phyloP scores from a whole-genome alignment of 1,140 invertebrate species.

The Ylistrum balloti region DNA sequence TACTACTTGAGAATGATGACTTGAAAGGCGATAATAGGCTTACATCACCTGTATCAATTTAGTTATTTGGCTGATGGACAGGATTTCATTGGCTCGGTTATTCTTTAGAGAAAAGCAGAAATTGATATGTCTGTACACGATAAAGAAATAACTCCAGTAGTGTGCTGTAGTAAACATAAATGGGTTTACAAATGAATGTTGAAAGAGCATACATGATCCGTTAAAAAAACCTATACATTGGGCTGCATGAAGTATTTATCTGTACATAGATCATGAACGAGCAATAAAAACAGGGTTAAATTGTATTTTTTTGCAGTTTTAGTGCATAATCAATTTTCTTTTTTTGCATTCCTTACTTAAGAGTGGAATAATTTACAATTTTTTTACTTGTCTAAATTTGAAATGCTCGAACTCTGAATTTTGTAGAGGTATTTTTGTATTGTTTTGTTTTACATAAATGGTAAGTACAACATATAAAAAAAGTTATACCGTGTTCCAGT shows the following conservation, averaged over 20 bases:
- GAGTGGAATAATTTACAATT: not conserved
- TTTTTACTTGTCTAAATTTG: not conserved
- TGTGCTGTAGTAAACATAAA: not conserved
- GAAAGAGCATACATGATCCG: not conserved
- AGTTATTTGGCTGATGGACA: not conserved
- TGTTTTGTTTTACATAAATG: not conserved
- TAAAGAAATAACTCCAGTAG: not conserved
- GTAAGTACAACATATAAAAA: not conserved
- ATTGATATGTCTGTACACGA: slow-evolving; percentile 38
- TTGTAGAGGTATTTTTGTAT: not conserved
- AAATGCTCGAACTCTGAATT: not conserved
- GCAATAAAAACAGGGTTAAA: not conserved
- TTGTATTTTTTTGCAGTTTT: not conserved
- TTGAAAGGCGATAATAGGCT: not conserved
- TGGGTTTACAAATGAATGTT: not conserved
- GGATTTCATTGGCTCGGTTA: not conserved
- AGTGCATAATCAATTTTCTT: not conserved
- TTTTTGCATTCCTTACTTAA: not conserved
- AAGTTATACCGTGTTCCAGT: too few species aligned
- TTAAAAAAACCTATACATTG: not conserved
- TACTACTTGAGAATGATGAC: too few species aligned
- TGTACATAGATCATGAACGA: not conserved
- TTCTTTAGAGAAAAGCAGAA: not conserved
- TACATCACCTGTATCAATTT: slow-evolving; percentile 23
- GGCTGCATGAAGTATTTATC: not conserved